Evolutionary conservation across 2,797 vertebrate species (phyloP).

Genomic region (Phyllotis vaccarum): DNA sequence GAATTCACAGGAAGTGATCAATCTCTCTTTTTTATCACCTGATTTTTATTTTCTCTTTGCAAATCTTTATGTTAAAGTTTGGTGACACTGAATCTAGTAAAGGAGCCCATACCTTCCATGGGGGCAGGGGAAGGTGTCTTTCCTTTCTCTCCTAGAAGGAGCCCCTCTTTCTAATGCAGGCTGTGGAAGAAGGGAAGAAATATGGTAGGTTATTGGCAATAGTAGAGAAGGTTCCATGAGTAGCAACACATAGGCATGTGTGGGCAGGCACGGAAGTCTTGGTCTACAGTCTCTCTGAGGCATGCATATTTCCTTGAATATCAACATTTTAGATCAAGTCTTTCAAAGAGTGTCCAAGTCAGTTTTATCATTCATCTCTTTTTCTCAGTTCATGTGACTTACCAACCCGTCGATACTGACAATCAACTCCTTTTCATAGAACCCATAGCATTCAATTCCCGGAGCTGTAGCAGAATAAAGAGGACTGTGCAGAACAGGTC

Average conservation of each 20-base stretch:
- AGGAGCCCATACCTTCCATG: not conserved
- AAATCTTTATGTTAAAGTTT: not conserved
- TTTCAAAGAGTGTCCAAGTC: slow-evolving; percentile 11
- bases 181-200: accelerated
- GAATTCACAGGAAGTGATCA: not conserved
- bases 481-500: not conserved
- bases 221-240: not conserved
- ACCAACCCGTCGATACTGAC: not conserved
- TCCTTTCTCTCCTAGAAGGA: not conserved
- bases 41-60: not conserved
- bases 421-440: not conserved
- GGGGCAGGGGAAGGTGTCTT: not conserved
- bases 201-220: not conserved
- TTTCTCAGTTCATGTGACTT: not conserved
- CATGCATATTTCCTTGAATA: not conserved
- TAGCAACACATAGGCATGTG: not conserved
- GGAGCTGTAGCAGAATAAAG: not conserved
- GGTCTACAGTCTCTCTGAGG: not conserved
- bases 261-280: not conserved
- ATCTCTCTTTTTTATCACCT: not conserved
- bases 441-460: not conserved
- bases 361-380: not conserved
- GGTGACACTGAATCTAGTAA: not conserved
- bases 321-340: not conserved
- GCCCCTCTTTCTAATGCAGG: not conserved